Conservation (phyloP, 2,888 invertebrate species). For the Trichopoda pennipes region DNA sequence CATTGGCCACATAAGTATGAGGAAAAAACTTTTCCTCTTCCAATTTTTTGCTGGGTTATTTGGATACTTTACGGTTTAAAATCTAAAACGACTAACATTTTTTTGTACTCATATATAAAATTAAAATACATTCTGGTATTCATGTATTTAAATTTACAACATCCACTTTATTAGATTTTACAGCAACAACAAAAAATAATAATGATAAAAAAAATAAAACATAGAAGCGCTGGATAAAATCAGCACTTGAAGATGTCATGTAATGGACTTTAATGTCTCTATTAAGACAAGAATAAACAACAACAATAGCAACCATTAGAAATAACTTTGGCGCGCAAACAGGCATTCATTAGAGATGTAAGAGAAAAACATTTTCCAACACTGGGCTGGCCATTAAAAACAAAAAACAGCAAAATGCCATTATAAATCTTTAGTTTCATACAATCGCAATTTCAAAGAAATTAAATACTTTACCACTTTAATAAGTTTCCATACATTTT, state of each 20-base stretch:
- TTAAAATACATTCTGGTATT: conserved; percentile 51
- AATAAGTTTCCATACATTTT: conserved; percentile 49
- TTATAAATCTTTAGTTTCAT: conserved; percentile 69
- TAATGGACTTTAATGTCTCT: conserved; percentile 65
- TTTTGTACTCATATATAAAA: conserved; percentile 49
- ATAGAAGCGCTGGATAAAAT: conserved; percentile 41
- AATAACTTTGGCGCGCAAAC: conserved; percentile 24
- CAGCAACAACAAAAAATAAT: conserved; percentile 20
- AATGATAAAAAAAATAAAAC: conserved; percentile 27
- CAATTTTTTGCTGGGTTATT: conserved; percentile 36
- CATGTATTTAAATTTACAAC: conserved; percentile 58
- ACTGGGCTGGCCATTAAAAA: conserved; percentile 11
- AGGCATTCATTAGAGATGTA: conserved; percentile 12
- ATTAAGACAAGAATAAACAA: conserved; percentile 52
- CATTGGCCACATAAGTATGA: too few species aligned
- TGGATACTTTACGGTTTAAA: not conserved
- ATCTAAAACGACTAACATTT: conserved; percentile 43
- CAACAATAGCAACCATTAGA: conserved; percentile 31
- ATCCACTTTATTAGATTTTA: conserved; percentile 46
- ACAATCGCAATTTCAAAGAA: conserved; percentile 53
- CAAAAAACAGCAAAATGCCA: conserved; percentile 46
- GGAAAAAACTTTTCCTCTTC: not conserved
- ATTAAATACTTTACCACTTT: conserved; percentile 60
- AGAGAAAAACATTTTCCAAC: conserved; percentile 20
- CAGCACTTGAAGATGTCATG: conserved; percentile 58